phyloP scores from a whole-genome alignment of 2,113 vertebrate genomes.

The Phyllopteryx taeniolatus region DNA sequence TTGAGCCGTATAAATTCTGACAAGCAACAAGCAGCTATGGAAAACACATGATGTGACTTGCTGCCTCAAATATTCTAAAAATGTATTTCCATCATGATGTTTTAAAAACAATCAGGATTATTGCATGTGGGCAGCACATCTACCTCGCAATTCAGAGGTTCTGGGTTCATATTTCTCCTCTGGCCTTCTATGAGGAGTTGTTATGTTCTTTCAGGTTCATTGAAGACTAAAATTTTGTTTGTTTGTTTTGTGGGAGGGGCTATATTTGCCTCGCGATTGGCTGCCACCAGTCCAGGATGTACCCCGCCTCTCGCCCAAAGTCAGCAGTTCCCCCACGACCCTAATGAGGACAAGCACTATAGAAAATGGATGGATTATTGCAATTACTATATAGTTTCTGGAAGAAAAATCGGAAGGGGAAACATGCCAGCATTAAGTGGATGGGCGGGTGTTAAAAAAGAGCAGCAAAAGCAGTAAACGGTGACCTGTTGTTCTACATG shows the following conservation, averaged over 20 bases:
- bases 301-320: background rate
- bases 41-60: no score
- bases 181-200: no score
- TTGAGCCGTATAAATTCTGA: no score
- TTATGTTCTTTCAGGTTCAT: background rate
- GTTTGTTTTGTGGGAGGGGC: background rate
- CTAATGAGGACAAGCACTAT: no score
- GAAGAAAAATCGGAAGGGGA: background rate
- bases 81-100: no score
- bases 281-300: background rate
- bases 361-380: background rate
- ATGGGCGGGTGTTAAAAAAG: no score
- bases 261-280: background rate
- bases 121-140: no score
- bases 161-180: background rate
- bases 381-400: background rate
- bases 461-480: background rate
- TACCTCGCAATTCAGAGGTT: background rate
- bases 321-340: background rate
- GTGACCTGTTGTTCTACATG: background rate
- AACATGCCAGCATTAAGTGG: background rate
- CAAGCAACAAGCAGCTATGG: no score
- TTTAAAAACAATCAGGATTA: no score
- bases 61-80: no score
- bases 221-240: background rate